phyloP scores from a whole-genome alignment of 2,888 invertebrate species.

The Tipula vernalis region DNA sequence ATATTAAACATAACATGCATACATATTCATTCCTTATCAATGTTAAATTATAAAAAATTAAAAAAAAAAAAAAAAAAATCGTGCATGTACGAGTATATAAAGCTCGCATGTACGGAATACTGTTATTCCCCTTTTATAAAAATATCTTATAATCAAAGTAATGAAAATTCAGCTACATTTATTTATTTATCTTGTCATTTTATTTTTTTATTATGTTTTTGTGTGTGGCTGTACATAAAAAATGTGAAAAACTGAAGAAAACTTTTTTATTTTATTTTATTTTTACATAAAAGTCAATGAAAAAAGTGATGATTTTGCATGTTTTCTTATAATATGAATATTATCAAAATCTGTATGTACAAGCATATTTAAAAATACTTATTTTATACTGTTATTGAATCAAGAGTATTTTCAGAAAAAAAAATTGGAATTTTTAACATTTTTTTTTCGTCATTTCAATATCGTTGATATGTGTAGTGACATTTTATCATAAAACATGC shows the following conservation, averaged over 20 bases:
- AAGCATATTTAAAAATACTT: constrained; percentile 4
- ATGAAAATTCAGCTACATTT: neutral
- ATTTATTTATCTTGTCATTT: neutral
- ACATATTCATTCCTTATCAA: neutral
- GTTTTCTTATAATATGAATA: neutral
- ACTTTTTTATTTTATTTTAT: neutral
- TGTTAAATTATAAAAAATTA: neutral
- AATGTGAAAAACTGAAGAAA: neutral
- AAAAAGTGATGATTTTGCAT: neutral
- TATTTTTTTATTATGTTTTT: neutral
- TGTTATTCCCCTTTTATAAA: neutral
- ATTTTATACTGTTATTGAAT: constrained; percentile 4
- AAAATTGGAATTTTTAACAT: neutral
- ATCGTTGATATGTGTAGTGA: neutral
- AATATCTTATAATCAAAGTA: neutral
- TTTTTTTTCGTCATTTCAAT: neutral
- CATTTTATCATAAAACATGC: neutral
- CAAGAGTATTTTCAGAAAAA: neutral
- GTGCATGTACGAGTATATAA: neutral
- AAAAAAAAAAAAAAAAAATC: neutral
- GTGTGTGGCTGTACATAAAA: neutral
- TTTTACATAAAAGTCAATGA: neutral
- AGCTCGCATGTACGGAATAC: neutral
- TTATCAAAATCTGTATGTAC: neutral
- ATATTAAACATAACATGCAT: neutral